A percentile compares a stretch with the other conserved stretches of the same genome.
These are phyloP conservation scores for Byasa hedistus DNA, from an alignment of 2,888 invertebrate species.

Conservation along the genomic window DNA sequence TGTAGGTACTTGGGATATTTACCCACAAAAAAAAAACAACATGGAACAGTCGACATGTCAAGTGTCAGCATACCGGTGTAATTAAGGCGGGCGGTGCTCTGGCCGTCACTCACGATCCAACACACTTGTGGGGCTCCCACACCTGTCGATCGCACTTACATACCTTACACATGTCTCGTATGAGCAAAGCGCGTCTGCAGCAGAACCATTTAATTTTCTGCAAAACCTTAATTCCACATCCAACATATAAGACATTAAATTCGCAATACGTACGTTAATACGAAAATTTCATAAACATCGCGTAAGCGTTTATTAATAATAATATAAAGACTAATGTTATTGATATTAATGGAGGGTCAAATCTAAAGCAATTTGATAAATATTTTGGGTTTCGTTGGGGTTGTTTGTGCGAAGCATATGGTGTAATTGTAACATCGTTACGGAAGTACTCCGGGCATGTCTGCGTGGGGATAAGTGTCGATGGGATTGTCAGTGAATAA, in stretches of 20 bases:
- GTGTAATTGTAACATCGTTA: conserved; percentile 51
- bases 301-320: not conserved
- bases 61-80: conserved; percentile 41
- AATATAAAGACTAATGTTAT: not conserved
- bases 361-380: conserved; percentile 41
- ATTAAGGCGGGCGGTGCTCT: conserved; percentile 45
- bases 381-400: conserved; percentile 33
- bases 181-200: conserved; percentile 3
- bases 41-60: conserved; percentile 38
- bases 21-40: conserved; percentile 4
- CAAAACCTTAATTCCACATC: not conserved
- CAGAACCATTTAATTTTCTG: not conserved
- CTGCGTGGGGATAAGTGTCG: not conserved
- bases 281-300: not conserved
- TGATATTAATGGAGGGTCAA: conserved; percentile 33
- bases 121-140: conserved; percentile 55
- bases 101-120: conserved; percentile 50
- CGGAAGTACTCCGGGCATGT: conserved; percentile 9
- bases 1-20: not conserved
- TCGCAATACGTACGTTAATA: too few relatives aligned
- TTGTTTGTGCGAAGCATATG: conserved; percentile 49
- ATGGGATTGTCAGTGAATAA: not conserved
- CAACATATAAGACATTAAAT: too few relatives aligned
- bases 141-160: conserved; percentile 46
- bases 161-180: conserved; percentile 38